Evolutionary conservation across 2,113 vertebrate genomes (phyloP).

Genomic region (Sisor rabdophorus): DNA sequence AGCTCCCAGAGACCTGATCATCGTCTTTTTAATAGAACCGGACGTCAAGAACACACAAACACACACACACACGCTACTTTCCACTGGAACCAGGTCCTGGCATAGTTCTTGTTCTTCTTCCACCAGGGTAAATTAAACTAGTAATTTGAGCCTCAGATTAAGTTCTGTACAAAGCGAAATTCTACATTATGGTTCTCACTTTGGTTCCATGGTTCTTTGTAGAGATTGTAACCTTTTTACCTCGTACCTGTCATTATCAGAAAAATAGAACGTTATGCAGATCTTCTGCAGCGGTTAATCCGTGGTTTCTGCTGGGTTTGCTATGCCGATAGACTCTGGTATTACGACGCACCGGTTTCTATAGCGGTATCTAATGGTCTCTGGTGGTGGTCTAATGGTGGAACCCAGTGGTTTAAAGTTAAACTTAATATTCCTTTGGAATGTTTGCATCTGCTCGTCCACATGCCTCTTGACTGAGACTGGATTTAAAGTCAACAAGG

Average conservation of each 20-base stretch:
- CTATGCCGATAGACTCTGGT: not conserved
- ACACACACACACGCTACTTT: not conserved
- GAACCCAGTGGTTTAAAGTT: not conserved
- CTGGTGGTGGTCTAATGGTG: not conserved
- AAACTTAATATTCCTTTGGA: not conserved
- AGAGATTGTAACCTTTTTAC: constrained; percentile 14
- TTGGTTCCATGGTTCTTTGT: constrained; percentile 12
- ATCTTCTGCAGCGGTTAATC: not conserved
- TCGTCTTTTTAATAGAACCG: constrained; percentile 8
- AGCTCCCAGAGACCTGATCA: not conserved
- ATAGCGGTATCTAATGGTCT: not conserved
- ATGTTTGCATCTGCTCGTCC: not conserved
- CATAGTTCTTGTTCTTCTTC: not conserved
- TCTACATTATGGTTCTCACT: not conserved
- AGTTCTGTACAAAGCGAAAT: not conserved
- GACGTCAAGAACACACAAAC: not conserved
- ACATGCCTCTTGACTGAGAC: too few species aligned
- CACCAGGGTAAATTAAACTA: not conserved
- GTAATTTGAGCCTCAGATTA: not conserved
- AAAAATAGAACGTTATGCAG: constrained; percentile 5
- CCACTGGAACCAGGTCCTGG: not conserved
- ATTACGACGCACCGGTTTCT: not conserved
- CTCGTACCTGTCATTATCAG: constrained; percentile 3
- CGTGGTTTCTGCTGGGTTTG: not conserved
- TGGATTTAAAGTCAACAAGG: not conserved